Evolutionary conservation across 2,888 invertebrate species (phyloP).

Genomic region (Netelia melanura): DNA sequence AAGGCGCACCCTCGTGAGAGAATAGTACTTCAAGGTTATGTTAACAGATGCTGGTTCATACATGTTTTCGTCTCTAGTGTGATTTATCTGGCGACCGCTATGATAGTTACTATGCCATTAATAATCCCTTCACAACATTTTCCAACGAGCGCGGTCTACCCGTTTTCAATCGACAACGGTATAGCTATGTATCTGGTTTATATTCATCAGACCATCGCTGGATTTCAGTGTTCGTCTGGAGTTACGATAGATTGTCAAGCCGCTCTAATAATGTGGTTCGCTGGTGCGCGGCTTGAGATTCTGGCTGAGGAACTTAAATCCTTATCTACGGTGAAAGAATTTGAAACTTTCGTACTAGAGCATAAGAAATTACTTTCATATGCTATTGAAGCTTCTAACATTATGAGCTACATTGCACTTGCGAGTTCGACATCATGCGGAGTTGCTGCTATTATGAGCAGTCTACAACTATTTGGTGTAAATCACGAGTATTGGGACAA

Average conservation of each 20-base stretch:
- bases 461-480: background rate
- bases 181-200: constrained; percentile 41
- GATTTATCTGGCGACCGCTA: constrained; percentile 56
- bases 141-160: constrained; percentile 60
- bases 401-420: background rate
- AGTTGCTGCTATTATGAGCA: constrained; percentile 61
- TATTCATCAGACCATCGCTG: constrained; percentile 49
- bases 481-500: background rate
- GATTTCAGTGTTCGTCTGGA: constrained; percentile 50
- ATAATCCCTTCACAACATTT: constrained; percentile 47
- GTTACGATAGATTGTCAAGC: constrained; percentile 70
- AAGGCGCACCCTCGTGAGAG: constrained; percentile 46
- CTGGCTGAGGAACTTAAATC: constrained; percentile 27
- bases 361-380: constrained; percentile 52
- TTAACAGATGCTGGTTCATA: constrained; percentile 51
- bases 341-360: constrained; percentile 7
- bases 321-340: background rate
- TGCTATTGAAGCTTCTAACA: background rate
- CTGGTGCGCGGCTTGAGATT: constrained; percentile 68
- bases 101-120: constrained; percentile 67
- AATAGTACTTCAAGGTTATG: constrained; percentile 64
- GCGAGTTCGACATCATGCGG: constrained; percentile 15
- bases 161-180: constrained; percentile 48
- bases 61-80: constrained; percentile 55
- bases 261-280: constrained; percentile 71